A percentile compares a stretch with the other conserved stretches of the same genome.
phyloP scores from a whole-genome alignment of 2,888 invertebrate genomes.

The Nysson spinosus region DNA sequence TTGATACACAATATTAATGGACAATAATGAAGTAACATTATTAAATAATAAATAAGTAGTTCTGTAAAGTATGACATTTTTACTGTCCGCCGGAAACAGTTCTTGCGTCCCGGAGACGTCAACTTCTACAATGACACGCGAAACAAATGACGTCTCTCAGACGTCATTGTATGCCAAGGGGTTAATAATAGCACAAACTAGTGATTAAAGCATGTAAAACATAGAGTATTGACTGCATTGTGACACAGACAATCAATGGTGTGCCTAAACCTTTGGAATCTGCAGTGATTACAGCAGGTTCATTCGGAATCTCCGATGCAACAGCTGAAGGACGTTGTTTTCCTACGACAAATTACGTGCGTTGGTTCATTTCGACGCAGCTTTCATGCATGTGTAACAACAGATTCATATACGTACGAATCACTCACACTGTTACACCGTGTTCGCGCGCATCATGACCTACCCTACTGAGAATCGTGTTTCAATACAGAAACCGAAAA shows the following conservation, averaged over 20 bases:
- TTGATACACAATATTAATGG: too few relatives aligned
- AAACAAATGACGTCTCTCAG: too few relatives aligned
- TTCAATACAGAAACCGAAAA: conserved; percentile 76
- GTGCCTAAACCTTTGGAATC: not conserved
- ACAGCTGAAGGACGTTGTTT: conserved; percentile 53
- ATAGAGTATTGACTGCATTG: too few relatives aligned
- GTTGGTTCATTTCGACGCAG: conserved; percentile 18
- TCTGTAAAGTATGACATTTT: too few relatives aligned
- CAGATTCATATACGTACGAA: not conserved
- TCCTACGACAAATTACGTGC: conserved; percentile 53
- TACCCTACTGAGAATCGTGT: conserved; percentile 75
- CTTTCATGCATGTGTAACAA: not conserved
- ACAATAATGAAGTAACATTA: too few relatives aligned
- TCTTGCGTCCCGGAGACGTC: too few relatives aligned
- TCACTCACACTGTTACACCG: conserved; percentile 25
- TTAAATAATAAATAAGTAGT: too few relatives aligned
- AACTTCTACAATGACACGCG: too few relatives aligned
- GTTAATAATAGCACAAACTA: not conserved
- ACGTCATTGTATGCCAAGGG: too few relatives aligned
- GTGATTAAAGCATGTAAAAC: not conserved
- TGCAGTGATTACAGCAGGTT: conserved; percentile 20
- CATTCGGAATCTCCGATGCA: conserved; percentile 44
- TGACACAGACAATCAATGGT: not conserved
- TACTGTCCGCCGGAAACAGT: too few relatives aligned
- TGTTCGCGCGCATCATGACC: conserved; percentile 57